Conservation (phyloP, 1,140 invertebrate genomes). For the Aphaenogaster ashmeadi region DNA sequence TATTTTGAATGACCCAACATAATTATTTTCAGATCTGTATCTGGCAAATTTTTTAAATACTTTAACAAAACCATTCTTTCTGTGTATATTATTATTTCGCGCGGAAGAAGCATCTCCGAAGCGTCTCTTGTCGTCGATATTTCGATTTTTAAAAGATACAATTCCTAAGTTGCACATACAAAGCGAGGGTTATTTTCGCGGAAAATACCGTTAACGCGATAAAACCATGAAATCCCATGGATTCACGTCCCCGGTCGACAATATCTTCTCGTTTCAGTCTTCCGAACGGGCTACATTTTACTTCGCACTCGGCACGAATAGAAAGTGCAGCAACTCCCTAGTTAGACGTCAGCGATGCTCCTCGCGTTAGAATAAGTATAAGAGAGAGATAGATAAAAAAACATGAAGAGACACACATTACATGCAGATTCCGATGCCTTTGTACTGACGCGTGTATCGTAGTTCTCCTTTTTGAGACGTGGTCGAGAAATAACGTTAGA, state of each 20-base stretch:
- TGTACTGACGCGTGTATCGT: constrained; percentile 60
- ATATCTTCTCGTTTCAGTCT: constrained; percentile 53
- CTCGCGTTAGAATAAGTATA: constrained; percentile 39
- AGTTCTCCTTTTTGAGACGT: not conserved
- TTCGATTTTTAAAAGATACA: not conserved
- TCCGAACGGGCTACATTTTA: constrained; percentile 56
- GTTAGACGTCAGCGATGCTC: constrained; percentile 25
- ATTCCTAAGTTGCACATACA: constrained; percentile 4
- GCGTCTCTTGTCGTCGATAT: not conserved
- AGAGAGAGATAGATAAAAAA: constrained; percentile 75
- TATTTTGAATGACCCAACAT: too few relatives aligned
- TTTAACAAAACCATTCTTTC: too few relatives aligned
- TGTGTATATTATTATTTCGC: not conserved
- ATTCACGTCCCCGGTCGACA: constrained; percentile 47
- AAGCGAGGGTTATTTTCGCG: constrained; percentile 17
- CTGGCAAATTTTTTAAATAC: too few relatives aligned
- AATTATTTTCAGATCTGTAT: too few relatives aligned
- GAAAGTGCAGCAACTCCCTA: constrained; percentile 45
- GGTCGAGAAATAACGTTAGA: constrained; percentile 5
- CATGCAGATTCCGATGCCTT: constrained; percentile 66
- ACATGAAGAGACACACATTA: constrained; percentile 57
- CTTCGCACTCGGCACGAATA: constrained; percentile 44
- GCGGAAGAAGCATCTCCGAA: not conserved
- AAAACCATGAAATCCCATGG: constrained; percentile 47
- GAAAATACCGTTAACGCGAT: constrained; percentile 25